Conservation (phyloP, 2,797 vertebrate genomes). For the Acipenser oxyrinchus region DNA sequence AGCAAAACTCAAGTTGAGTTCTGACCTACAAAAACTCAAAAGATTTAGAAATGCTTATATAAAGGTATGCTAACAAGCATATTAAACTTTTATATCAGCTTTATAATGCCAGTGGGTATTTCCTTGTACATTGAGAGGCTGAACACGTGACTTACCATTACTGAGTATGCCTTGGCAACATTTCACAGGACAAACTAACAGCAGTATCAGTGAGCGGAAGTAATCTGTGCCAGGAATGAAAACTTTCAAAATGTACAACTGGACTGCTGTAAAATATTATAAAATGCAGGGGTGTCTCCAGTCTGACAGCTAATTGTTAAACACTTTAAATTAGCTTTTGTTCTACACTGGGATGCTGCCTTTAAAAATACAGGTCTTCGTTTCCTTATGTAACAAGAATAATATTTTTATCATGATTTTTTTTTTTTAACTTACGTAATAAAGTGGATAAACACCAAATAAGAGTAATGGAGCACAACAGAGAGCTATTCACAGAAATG, state of each 20-base stretch:
- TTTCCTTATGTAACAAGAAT: too few species aligned
- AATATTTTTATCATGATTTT: too few species aligned
- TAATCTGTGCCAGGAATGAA: conserved; percentile 21
- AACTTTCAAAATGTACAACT: conserved; percentile 29
- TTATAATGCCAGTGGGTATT: background rate
- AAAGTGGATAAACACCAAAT: too few species aligned
- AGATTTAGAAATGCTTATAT: background rate
- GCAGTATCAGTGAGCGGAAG: conserved; percentile 17
- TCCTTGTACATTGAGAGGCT: background rate
- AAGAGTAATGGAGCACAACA: too few species aligned
- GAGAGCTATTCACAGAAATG: too few species aligned
- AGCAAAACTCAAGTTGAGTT: too few species aligned
- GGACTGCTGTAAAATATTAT: conserved; percentile 28
- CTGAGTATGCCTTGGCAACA: background rate
- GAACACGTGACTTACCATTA: conserved; percentile 11
- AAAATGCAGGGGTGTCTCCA: conserved; percentile 17
- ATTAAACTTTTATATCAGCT: conserved; percentile 1
- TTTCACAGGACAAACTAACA: background rate
- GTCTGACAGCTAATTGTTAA: conserved; percentile 3
- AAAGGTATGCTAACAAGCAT: conserved; percentile 5
- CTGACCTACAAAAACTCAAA: conserved; percentile 1
- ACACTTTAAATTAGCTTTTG: too few species aligned
- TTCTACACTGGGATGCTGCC: too few species aligned
- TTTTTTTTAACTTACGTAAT: too few species aligned
- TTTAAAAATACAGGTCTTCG: too few species aligned